These are phyloP conservation scores for Tupaia chinensis DNA, from an alignment of 2,113 vertebrate species.

Conservation along the genomic window DNA sequence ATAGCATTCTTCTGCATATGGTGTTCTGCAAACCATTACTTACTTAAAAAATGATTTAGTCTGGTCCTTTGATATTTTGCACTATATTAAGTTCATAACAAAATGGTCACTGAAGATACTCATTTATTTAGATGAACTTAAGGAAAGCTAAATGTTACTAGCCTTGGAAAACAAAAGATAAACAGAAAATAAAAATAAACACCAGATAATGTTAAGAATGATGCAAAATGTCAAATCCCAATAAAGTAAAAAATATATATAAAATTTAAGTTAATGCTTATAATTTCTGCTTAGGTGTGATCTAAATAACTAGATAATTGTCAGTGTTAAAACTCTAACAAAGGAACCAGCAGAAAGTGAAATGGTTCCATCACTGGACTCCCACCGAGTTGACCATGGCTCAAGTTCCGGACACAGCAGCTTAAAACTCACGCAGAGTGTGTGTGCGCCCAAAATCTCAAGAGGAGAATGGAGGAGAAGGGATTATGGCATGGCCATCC, in stretches of 20 bases:
- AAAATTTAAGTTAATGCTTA: background rate
- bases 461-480: no score
- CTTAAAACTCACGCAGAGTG: no score
- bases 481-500: no score
- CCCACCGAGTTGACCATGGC: no score
- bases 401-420: no score
- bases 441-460: no score
- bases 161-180: background rate
- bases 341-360: no score
- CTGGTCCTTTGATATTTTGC: background rate
- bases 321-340: background rate
- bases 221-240: background rate
- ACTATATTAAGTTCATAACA: background rate
- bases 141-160: background rate
- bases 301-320: background rate
- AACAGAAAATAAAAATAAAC: background rate
- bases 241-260: background rate
- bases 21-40: background rate
- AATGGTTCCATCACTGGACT: no score
- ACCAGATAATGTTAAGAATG: background rate
- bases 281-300: background rate
- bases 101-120: background rate
- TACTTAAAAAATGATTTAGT: background rate
- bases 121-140: conserved; percentile 41
- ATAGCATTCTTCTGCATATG: background rate